Conservation (phyloP, 2,797 vertebrate species). For the Gephyroberyx darwinii region DNA sequence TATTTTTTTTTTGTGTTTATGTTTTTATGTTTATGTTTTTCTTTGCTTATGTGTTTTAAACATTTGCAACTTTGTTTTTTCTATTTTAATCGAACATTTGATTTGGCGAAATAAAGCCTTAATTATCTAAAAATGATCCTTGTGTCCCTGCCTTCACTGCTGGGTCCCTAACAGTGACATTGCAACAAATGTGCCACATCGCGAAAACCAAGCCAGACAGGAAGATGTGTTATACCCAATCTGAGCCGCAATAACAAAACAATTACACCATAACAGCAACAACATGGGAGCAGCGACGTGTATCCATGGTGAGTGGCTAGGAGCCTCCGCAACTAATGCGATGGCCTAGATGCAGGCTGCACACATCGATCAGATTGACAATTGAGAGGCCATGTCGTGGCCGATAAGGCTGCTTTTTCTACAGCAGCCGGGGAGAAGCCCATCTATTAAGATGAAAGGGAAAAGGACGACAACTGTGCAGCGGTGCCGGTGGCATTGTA, state of each 20-base stretch:
- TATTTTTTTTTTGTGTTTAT: too few species aligned
- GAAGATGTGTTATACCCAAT: constrained; percentile 35
- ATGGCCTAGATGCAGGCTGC: constrained; percentile 66
- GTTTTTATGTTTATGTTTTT: too few species aligned
- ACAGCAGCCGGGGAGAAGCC: constrained; percentile 27
- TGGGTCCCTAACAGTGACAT: constrained; percentile 15
- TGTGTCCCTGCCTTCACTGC: too few species aligned
- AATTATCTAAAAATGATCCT: too few species aligned
- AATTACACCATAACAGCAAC: constrained; percentile 55
- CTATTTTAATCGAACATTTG: too few species aligned
- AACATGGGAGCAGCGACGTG: constrained; percentile 62
- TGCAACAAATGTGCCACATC: constrained; percentile 32
- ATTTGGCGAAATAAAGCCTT: too few species aligned
- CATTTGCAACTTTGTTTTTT: too few species aligned
- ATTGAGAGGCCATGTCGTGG: constrained; percentile 56
- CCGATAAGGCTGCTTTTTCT: constrained; percentile 47
- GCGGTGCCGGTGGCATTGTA: constrained; percentile 18
- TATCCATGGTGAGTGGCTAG: constrained; percentile 50
- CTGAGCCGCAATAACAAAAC: constrained; percentile 64
- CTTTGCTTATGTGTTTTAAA: too few species aligned
- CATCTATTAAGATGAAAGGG: constrained; percentile 60
- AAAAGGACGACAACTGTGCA: constrained; percentile 33
- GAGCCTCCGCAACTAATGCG: constrained; percentile 61
- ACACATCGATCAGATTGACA: constrained; percentile 76
- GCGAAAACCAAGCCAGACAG: constrained; percentile 26